phyloP scores from a whole-genome alignment of 1,140 invertebrate genomes.

The Maniola jurtina region DNA sequence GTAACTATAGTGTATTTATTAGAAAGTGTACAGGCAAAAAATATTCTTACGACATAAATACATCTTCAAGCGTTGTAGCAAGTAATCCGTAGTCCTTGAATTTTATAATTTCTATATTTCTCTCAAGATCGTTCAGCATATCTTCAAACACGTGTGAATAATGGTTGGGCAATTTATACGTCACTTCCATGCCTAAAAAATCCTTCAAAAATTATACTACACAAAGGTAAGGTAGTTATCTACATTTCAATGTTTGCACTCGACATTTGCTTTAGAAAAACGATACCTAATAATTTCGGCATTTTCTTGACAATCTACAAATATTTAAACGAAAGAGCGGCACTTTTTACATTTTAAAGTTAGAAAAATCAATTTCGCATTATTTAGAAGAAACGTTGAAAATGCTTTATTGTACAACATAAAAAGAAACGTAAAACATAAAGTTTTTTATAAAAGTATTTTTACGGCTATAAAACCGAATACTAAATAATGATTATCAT shows the following conservation, averaged over 20 bases:
- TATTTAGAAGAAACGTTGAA: too few relatives aligned
- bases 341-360: too few relatives aligned
- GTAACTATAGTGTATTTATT: not conserved
- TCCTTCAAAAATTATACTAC: not conserved
- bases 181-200: slow-evolving; percentile 73
- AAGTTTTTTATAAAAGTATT: too few relatives aligned
- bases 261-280: too few relatives aligned
- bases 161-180: slow-evolving; percentile 75
- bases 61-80: slow-evolving; percentile 92
- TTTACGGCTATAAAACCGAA: too few relatives aligned
- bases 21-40: not conserved
- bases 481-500: too few relatives aligned
- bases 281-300: too few relatives aligned
- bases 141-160: slow-evolving; percentile 75
- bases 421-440: too few relatives aligned
- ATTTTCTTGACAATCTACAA: too few relatives aligned
- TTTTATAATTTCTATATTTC: slow-evolving; percentile 80
- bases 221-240: not conserved
- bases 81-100: slow-evolving; percentile 83
- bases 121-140: slow-evolving; percentile 85
- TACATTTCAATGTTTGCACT: not conserved
- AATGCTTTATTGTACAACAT: too few relatives aligned
- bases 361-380: too few relatives aligned
- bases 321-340: too few relatives aligned
- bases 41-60: slow-evolving; percentile 87